Percentiles rank a stretch among this genome's conserved stretches.
These are phyloP conservation scores for Notolepis coatsorum DNA, from an alignment of 2,797 vertebrate genomes.

Conservation along the genomic window DNA sequence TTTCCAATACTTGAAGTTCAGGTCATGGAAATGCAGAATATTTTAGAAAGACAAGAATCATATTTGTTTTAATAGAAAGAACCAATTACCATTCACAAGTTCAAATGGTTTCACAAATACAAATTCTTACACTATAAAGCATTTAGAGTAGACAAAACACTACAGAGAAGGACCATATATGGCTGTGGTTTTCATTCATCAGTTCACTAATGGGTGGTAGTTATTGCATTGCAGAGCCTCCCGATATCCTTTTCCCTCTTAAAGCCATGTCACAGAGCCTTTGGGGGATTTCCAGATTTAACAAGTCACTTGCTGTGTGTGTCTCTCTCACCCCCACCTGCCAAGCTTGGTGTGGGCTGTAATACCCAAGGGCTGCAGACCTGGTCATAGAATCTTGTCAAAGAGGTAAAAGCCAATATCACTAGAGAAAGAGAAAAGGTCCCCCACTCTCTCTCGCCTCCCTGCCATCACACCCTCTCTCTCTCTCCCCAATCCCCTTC, in stretches of 20 bases:
- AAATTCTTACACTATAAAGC: too few relatives aligned
- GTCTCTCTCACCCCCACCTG: conserved; percentile 54
- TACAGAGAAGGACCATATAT: conserved; percentile 12
- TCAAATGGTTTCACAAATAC: conserved; percentile 13
- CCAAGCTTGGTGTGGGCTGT: conserved; percentile 54
- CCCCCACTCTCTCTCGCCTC: conserved; percentile 22
- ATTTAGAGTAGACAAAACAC: too few relatives aligned
- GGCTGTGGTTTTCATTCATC: neutral
- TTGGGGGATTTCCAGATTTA: conserved; percentile 50
- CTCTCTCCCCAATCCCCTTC: too few relatives aligned
- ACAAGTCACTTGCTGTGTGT: conserved; percentile 44
- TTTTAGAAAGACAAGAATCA: too few relatives aligned
- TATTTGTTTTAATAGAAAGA: too few relatives aligned
- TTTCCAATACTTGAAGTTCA: too few relatives aligned
- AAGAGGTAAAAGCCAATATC: conserved; percentile 52
- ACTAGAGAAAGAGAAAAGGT: neutral
- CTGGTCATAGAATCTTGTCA: conserved; percentile 53
- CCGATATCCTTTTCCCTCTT: conserved; percentile 27
- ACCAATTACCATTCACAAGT: neutral
- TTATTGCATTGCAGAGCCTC: conserved; percentile 20
- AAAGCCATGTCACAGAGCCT: conserved; percentile 36
- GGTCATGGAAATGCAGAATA: too few relatives aligned
- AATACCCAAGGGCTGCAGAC: conserved; percentile 51
- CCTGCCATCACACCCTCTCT: conserved; percentile 15
- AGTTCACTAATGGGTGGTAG: too few relatives aligned